A percentile compares a stretch with the other conserved stretches of the same genome.
Conservation (phyloP, 2,888 invertebrate species). For the Drosophila dives region DNA sequence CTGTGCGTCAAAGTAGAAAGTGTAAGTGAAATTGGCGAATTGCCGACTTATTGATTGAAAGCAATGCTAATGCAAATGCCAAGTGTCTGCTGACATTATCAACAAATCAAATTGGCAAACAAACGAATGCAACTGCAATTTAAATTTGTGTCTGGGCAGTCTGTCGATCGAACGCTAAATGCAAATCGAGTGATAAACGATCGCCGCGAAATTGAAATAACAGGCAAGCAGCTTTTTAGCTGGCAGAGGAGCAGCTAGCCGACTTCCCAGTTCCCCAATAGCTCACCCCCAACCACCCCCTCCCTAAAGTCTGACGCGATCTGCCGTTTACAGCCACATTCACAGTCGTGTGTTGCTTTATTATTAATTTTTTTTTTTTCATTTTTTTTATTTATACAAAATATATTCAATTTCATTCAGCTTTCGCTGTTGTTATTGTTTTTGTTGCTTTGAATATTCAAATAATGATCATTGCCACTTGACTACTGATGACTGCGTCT, state of each 20-base stretch:
- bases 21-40: conserved; percentile 67
- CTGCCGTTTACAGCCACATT: conserved; percentile 3
- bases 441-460: conserved; percentile 66
- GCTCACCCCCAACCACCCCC: conserved; percentile 1
- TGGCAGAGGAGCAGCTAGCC: conserved; percentile 56
- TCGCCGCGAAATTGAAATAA: conserved; percentile 79
- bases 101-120: conserved; percentile 42
- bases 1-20: conserved; percentile 57
- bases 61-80: conserved; percentile 52
- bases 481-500: conserved; percentile 40
- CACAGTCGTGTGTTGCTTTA: conserved; percentile 36
- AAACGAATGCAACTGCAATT: conserved; percentile 45
- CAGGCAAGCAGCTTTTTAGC: conserved; percentile 77
- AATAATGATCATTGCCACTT: conserved; percentile 72
- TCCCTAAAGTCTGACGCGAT: conserved; percentile 36
- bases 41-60: conserved; percentile 23
- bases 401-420: conserved; percentile 73
- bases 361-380: conserved; percentile 42
- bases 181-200: conserved; percentile 83
- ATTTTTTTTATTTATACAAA: conserved; percentile 69
- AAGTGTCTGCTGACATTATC: conserved; percentile 73
- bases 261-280: conserved; percentile 43
- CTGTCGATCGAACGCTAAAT: conserved; percentile 44
- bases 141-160: conserved; percentile 15
- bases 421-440: conserved; percentile 27